These are phyloP conservation scores for Centropus unirufus DNA, from an alignment of 2,113 vertebrate genomes.

Conservation along the genomic window DNA sequence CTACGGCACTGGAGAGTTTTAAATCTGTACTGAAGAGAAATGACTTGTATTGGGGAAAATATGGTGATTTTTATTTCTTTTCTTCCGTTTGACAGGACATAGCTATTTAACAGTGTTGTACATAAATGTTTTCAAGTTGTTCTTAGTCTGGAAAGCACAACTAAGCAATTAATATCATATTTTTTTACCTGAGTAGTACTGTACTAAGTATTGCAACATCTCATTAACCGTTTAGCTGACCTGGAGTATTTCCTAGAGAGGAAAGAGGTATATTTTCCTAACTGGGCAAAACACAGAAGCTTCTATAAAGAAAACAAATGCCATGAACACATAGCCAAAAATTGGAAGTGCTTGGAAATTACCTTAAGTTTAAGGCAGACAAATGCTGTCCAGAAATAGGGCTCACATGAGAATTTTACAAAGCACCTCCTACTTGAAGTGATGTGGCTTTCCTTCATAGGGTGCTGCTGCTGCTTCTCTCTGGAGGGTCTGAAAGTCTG, in stretches of 20 bases:
- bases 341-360: background rate
- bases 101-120: background rate
- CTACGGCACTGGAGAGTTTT: background rate
- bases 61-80: background rate
- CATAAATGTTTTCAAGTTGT: background rate
- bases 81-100: background rate
- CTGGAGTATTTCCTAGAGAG: background rate
- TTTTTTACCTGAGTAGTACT: background rate
- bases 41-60: background rate
- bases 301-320: background rate
- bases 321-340: background rate
- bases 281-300: background rate
- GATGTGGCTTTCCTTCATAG: background rate
- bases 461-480: background rate
- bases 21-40: background rate
- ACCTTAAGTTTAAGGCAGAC: background rate
- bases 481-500: background rate
- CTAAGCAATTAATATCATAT: background rate
- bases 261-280: constrained; percentile 7
- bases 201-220: background rate
- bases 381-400: background rate
- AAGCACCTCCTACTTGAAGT: background rate
- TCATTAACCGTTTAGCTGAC: background rate
- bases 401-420: background rate
- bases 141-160: background rate